These are phyloP conservation scores for Sebastes nivosus DNA, from an alignment of 2,797 vertebrate species.

Conservation along the genomic window DNA sequence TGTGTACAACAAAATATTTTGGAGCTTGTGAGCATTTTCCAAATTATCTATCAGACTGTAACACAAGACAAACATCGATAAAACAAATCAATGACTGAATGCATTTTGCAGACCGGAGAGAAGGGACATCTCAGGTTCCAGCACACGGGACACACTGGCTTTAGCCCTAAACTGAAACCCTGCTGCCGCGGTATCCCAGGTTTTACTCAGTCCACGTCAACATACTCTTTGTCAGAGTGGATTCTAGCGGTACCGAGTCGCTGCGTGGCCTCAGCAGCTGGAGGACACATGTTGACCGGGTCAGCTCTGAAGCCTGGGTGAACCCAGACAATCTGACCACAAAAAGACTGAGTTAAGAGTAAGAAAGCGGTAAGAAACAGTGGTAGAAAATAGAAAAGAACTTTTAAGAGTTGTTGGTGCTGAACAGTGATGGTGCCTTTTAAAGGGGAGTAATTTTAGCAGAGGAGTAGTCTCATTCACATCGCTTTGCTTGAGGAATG, in stretches of 20 bases:
- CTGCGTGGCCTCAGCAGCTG: slow-evolving; percentile 27
- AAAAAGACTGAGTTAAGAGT: slow-evolving; percentile 4
- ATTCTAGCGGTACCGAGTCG: slow-evolving; percentile 5
- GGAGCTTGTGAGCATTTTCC: slow-evolving; percentile 28
- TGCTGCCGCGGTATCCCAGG: slow-evolving; percentile 15
- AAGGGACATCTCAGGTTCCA: slow-evolving; percentile 66
- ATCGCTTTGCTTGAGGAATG: slow-evolving; percentile 41
- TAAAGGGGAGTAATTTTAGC: slow-evolving; percentile 29
- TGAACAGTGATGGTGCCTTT: slow-evolving; percentile 12
- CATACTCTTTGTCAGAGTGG: slow-evolving; percentile 36
- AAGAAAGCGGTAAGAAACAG: slow-evolving; percentile 22
- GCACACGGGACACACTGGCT: slow-evolving; percentile 21
- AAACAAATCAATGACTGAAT: slow-evolving; percentile 59
- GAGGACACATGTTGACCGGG: slow-evolving; percentile 29
- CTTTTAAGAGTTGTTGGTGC: slow-evolving; percentile 7
- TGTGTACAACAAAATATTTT: slow-evolving; percentile 42
- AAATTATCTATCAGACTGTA: slow-evolving; percentile 55
- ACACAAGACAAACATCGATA: slow-evolving; percentile 74
- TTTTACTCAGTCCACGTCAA: slow-evolving; percentile 30
- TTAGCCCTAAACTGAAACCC: slow-evolving; percentile 18
- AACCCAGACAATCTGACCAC: slow-evolving; percentile 22
- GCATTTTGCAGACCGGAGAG: slow-evolving; percentile 38
- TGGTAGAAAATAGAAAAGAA: slow-evolving; percentile 44
- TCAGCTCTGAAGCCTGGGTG: slow-evolving; percentile 21
- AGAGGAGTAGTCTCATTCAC: slow-evolving; percentile 5